These are phyloP conservation scores for Dendrolimus houi DNA, from an alignment of 2,888 invertebrate genomes.

Conservation along the genomic window DNA sequence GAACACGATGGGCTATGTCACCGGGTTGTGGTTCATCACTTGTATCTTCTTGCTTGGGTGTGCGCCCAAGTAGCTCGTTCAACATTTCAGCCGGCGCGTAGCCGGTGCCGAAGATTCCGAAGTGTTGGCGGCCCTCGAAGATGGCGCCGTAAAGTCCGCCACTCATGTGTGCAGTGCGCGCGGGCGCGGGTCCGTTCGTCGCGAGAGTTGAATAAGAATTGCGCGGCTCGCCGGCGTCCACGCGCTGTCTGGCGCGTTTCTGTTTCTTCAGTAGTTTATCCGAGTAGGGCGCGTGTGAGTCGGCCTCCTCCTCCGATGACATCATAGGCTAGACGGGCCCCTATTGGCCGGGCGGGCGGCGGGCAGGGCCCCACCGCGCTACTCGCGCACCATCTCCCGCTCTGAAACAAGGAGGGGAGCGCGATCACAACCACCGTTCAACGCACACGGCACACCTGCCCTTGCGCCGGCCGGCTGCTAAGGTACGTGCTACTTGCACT, in stretches of 20 bases:
- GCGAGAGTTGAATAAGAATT: conserved; percentile 87
- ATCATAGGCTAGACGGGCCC: conserved; percentile 91
- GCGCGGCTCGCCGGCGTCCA: conserved; percentile 96
- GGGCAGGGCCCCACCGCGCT: conserved; percentile 73
- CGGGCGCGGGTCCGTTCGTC: conserved; percentile 74
- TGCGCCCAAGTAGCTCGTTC: conserved; percentile 90
- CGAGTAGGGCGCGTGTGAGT: conserved; percentile 95
- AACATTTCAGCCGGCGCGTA: conserved; percentile 94
- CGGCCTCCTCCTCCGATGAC: conserved; percentile 98
- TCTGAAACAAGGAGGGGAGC: conserved; percentile 69
- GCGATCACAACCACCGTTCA: conserved; percentile 28
- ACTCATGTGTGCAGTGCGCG: conserved; percentile 86
- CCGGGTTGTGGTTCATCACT: conserved; percentile 70
- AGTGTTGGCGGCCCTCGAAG: conserved; percentile 87
- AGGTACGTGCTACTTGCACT: conserved; percentile 9
- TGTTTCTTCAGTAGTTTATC: conserved; percentile 94
- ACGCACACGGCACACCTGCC: conserved; percentile 54
- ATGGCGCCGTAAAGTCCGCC: conserved; percentile 92
- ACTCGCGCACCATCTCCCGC: conserved; percentile 69
- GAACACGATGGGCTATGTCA: conserved; percentile 87
- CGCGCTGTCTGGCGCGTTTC: conserved; percentile 96
- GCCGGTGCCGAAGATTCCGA: conserved; percentile 89
- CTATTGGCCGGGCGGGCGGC: conserved; percentile 86
- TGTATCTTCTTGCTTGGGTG: conserved; percentile 82
- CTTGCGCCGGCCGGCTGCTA: conserved; percentile 26